A percentile compares a stretch with the other conserved stretches of the same genome.
phyloP scores from a whole-genome alignment of 1,140 invertebrate genomes.

The Metopolophium dirhodum region DNA sequence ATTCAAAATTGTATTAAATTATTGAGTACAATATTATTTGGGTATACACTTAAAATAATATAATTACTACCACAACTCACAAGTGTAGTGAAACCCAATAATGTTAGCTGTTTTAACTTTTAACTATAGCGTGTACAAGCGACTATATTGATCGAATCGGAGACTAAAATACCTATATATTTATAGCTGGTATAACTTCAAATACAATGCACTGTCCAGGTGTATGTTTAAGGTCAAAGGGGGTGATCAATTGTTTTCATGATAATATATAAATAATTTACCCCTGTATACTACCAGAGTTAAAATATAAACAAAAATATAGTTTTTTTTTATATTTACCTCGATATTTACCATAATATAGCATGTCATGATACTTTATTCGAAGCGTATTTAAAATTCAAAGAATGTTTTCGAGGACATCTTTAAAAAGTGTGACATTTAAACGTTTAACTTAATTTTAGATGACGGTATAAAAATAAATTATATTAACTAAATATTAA shows the following conservation, averaged over 20 bases:
- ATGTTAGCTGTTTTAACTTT: background rate
- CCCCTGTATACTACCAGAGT: background rate
- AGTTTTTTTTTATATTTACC: background rate
- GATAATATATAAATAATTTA: background rate
- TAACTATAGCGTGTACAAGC: background rate
- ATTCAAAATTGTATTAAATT: background rate
- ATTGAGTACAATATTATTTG: background rate
- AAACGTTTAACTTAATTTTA: slow-evolving; percentile 2
- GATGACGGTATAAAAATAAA: slow-evolving; percentile 14
- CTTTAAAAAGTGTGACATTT: slow-evolving; percentile 28
- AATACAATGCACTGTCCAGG: slow-evolving; percentile 19
- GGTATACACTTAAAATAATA: background rate
- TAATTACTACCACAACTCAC: background rate
- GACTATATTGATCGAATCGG: slow-evolving; percentile 25
- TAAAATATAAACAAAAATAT: background rate
- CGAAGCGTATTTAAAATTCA: slow-evolving; percentile 21
- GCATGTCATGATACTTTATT: too few species aligned
- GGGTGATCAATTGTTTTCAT: background rate
- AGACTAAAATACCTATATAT: slow-evolving; percentile 24
- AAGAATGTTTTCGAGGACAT: slow-evolving; percentile 22
- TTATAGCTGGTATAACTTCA: background rate
- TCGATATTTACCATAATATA: background rate
- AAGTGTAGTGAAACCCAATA: background rate
- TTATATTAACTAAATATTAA: slow-evolving; percentile 18
- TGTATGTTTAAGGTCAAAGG: slow-evolving; percentile 12